Conservation (phyloP, 2,113 vertebrate genomes). For the Psephotus haematonotus region DNA sequence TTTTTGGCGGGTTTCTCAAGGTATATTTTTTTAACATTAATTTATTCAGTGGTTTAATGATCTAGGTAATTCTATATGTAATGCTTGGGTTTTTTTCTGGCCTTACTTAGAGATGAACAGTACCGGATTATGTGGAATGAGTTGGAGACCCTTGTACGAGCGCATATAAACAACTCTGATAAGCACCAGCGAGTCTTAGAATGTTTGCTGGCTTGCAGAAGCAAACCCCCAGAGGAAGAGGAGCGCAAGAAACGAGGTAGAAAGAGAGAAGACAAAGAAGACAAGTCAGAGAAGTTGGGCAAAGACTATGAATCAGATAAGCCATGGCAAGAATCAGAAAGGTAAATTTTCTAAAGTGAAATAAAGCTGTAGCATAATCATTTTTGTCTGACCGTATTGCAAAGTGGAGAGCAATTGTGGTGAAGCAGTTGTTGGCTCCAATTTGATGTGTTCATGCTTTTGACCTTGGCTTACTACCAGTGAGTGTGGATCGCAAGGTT, state of each 20-base stretch:
- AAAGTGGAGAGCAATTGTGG: neutral
- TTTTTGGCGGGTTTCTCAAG: neutral
- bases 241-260: conserved; percentile 94
- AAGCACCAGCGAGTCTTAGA: conserved; percentile 93
- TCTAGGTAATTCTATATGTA: rapidly evolving
- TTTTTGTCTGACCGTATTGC: neutral
- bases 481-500: neutral
- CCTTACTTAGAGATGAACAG: conserved; percentile 86
- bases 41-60: neutral
- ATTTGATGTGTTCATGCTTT: neutral
- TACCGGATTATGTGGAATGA: conserved; percentile 99
- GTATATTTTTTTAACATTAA: neutral
- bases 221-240: conserved; percentile 96
- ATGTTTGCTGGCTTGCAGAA: conserved; percentile 92
- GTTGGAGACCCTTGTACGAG: conserved; percentile 93
- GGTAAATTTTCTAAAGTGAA: conserved; percentile 63
- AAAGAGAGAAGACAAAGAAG: conserved; percentile 95
- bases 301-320: conserved; percentile 91
- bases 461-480: neutral
- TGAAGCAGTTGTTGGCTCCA: neutral
- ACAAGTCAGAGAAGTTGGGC: conserved; percentile 86
- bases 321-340: conserved; percentile 91
- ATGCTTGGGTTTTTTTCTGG: neutral
- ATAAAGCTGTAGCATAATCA: neutral
- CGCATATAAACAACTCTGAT: conserved; percentile 88